These are phyloP conservation scores for Echiichthys vipera DNA, from an alignment of 2,797 vertebrate species.

Conservation along the genomic window DNA sequence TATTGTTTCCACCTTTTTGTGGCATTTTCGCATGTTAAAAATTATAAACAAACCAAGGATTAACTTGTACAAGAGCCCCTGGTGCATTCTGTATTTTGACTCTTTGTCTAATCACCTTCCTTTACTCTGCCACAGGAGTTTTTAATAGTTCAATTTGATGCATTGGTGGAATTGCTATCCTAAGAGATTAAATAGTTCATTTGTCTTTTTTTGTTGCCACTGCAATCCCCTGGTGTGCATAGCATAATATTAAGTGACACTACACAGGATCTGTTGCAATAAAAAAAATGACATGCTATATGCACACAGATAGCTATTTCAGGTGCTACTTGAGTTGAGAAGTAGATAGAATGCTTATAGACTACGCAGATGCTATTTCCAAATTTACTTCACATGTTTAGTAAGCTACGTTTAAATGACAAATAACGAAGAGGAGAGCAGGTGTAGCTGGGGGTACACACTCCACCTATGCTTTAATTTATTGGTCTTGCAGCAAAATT, in stretches of 20 bases:
- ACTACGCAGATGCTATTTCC: not conserved
- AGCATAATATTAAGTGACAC: conserved; percentile 12
- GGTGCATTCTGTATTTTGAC: conserved; percentile 21
- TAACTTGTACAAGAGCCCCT: conserved; percentile 13
- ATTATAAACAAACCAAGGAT: conserved; percentile 16
- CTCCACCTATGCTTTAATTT: conserved; percentile 24
- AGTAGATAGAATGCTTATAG: not conserved
- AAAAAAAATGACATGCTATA: conserved; percentile 17
- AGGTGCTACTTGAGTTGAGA: conserved; percentile 1
- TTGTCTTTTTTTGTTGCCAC: conserved; percentile 6
- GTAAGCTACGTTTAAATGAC: conserved; percentile 9
- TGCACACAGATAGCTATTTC: conserved; percentile 20
- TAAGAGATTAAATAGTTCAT: conserved; percentile 40
- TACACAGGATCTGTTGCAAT: conserved; percentile 13
- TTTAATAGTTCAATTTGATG: conserved; percentile 49
- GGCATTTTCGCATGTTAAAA: conserved; percentile 2
- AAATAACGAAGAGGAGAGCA: conserved; percentile 6
- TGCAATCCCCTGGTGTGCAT: conserved; percentile 8
- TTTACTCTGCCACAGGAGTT: conserved; percentile 19
- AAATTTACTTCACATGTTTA: not conserved
- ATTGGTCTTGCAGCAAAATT: conserved; percentile 29
- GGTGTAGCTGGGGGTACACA: conserved; percentile 5
- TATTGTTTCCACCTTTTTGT: conserved; percentile 1
- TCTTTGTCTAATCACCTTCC: conserved; percentile 35
- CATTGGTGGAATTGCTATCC: conserved; percentile 27